Conservation (phyloP, 37 sponge, comb jelly and placozoan species). For the Ephydatia muelleri region DNA sequence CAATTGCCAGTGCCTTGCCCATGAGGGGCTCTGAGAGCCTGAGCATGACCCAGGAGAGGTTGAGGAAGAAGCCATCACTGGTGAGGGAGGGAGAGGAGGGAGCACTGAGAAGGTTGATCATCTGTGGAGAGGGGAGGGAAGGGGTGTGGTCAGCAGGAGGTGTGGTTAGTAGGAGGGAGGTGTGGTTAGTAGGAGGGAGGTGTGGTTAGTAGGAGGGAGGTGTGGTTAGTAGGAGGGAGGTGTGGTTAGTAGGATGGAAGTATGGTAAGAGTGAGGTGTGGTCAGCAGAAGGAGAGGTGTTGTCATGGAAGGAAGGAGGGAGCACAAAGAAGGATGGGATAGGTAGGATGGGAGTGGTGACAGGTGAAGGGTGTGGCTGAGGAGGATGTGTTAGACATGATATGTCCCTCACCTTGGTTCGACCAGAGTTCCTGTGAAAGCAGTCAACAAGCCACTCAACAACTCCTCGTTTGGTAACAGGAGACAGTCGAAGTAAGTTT, state of each 20-base stretch:
- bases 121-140: not conserved
- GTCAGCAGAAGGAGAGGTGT: too few species aligned
- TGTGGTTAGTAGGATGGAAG: not conserved
- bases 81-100: slow-evolving; percentile 15
- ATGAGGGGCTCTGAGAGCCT: slow-evolving; percentile 60
- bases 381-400: not conserved
- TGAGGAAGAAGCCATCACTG: slow-evolving; percentile 88
- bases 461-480: slow-evolving; percentile 27
- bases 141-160: too few species aligned
- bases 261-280: too few species aligned
- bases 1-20: slow-evolving; percentile 33
- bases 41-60: slow-evolving; percentile 78
- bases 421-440: slow-evolving; percentile 33
- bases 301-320: too few species aligned
- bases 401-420: slow-evolving; percentile 47
- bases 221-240: too few species aligned
- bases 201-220: not conserved
- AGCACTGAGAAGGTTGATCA: not conserved
- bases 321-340: not conserved
- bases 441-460: slow-evolving; percentile 69
- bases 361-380: not conserved
- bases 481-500: slow-evolving; percentile 22
- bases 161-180: too few species aligned
- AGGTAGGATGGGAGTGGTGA: not conserved
- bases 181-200: too few species aligned